These are phyloP conservation scores for Drosophila nr. perissopoda DNA, from an alignment of 2,888 invertebrate genomes.

Conservation along the genomic window DNA sequence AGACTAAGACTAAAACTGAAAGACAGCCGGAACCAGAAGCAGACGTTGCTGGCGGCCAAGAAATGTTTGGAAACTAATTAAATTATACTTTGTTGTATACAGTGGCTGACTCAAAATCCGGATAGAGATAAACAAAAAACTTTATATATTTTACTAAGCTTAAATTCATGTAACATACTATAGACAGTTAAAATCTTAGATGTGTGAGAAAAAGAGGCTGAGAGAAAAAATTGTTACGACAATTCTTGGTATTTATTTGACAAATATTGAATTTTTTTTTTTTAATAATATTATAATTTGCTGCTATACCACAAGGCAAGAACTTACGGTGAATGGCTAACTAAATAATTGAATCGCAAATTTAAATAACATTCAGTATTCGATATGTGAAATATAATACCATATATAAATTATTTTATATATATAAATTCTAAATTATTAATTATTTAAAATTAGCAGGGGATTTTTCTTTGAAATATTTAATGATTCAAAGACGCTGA, in stretches of 20 bases:
- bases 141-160: not conserved
- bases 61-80: constrained; percentile 43
- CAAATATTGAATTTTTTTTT: not conserved
- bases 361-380: not conserved
- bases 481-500: not conserved
- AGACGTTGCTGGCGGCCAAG: constrained; percentile 30
- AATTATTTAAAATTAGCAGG: not conserved
- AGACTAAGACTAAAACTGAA: not conserved
- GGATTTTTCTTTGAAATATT: not conserved
- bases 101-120: not conserved
- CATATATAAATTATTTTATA: too few species aligned
- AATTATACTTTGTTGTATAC: not conserved
- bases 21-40: constrained; percentile 37
- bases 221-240: not conserved
- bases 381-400: not conserved
- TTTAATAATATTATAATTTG: not conserved
- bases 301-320: not conserved
- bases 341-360: not conserved
- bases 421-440: too few species aligned
- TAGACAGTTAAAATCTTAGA: not conserved
- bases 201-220: not conserved
- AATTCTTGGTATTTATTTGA: not conserved
- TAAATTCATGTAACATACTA: not conserved
- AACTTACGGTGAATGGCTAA: not conserved
- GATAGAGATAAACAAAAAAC: not conserved